Base-by-base conservation (phyloP, 2,797 vertebrate species). In the Psittacula derbiana region DNA sequence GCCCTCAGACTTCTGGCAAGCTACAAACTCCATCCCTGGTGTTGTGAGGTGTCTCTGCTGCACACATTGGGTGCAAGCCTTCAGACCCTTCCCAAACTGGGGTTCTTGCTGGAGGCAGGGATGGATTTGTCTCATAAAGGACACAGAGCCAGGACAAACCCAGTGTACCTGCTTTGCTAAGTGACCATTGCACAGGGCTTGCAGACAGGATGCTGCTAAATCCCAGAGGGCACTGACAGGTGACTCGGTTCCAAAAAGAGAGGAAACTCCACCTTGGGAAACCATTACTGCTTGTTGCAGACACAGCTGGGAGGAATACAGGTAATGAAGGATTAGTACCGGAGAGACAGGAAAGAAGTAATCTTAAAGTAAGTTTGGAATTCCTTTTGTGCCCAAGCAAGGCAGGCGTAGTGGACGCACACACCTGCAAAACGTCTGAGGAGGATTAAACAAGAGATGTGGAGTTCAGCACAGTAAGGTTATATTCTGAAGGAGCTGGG, bases 401-500 rank as follows among this genome's bases (percentile, higher is more conserved):
- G 87, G 92, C 82, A 93, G 79, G 80, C 24, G 43, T 67, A 90
- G 82, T 61, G 65, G 76, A 79, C 24, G 30, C 53, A 94, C 88
- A 85, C 20, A 76, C 70, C 78, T 88, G 81, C 72, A 80, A 95
- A 96, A 89, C 55, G 60, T 86, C 86, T 95, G 66, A 49, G 76
- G n/a, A 87, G 75, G 95, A 96, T 92, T 44, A 93, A 96, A 81
- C 11, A 69, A 81, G 44, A 49, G 50, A 36, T 8, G 3, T 49
- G 58, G 92, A 94, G 82, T 40, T 64, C 44, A 94, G 86, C 78
- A 95, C 81, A 93, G 93, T 90, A 88, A 95, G 91, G 84, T 69
- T 55, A 88, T 43, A 69, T 78, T 76, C 89, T 93, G 40, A 93
- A 66, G 57, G 30, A 86, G 31, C 6, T 52, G 12, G 14, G 12